Evolutionary conservation across 2,797 vertebrate species (phyloP).

Genomic region (Otolemur crassicaudatus): DNA sequence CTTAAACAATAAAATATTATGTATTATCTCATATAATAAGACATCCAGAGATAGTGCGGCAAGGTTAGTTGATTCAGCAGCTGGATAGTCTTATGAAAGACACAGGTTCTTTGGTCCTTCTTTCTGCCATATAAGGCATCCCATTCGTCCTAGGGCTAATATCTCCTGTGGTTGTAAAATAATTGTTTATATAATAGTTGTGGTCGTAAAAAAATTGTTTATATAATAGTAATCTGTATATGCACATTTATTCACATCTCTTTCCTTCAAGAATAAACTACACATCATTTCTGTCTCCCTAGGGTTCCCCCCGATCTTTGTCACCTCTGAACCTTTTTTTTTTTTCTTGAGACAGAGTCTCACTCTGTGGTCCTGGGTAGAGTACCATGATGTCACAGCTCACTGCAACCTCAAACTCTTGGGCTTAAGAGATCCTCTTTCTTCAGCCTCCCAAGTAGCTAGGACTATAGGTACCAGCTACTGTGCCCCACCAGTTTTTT

Average conservation of each 20-base stretch:
- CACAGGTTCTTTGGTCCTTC: not conserved
- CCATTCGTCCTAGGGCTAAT: not conserved
- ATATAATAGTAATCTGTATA: not conserved
- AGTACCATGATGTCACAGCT: no score
- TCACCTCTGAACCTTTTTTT: not conserved
- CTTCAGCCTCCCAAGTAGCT: no score
- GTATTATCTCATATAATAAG: conserved; percentile 15
- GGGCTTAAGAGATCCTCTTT: no score
- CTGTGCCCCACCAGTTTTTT: no score
- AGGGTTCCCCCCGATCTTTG: not conserved
- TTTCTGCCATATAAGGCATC: not conserved
- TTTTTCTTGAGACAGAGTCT: no score
- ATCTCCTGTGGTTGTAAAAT: not conserved
- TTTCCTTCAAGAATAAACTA: conserved; percentile 13
- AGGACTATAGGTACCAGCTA: no score
- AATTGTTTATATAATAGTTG: not conserved
- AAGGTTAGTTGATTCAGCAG: conserved; percentile 36
- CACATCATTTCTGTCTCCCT: conserved; percentile 22
- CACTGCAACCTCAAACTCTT: no score
- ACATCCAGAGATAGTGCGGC: not conserved
- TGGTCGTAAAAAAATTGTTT: no score
- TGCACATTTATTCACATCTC: not conserved
- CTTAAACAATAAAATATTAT: conserved; percentile 41
- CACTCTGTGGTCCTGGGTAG: no score
- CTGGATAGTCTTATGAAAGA: not conserved